Evolutionary conservation across 2,113 vertebrate species (phyloP).

Genomic region (Opisthocomus hoazin): DNA sequence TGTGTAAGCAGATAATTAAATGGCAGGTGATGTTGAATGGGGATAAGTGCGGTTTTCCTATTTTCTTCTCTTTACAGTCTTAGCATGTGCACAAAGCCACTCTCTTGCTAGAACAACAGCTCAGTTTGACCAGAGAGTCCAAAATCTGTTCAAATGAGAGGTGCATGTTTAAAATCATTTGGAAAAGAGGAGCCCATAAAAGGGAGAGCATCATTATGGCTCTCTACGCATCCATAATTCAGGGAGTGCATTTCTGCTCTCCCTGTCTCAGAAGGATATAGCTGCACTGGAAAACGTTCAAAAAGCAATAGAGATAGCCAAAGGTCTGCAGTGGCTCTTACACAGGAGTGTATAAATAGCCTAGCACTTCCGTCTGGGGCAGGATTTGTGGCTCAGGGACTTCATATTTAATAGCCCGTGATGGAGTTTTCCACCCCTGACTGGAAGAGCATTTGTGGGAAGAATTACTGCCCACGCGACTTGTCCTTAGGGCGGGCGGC

Average conservation of each 20-base stretch:
- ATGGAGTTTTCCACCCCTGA: not conserved
- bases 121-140: not conserved
- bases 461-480: not conserved
- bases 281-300: not conserved
- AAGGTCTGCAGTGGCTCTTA: not conserved
- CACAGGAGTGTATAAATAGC: not conserved
- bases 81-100: not conserved
- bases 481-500: not conserved
- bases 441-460: not conserved
- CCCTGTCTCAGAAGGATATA: not conserved
- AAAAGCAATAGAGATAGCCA: not conserved
- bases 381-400: not conserved
- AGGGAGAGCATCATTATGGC: not conserved
- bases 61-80: not conserved
- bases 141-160: not conserved
- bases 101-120: not conserved
- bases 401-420: slow-evolving; percentile 8
- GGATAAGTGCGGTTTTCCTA: not conserved
- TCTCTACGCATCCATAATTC: slow-evolving; percentile 10
- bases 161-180: not conserved
- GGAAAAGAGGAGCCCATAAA: not conserved
- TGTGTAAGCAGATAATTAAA: not conserved
- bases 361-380: not conserved
- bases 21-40: not conserved
- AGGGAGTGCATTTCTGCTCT: not conserved